Evolutionary conservation across 2,113 vertebrate genomes (phyloP).

Genomic region (Ptilonorhynchus violaceus): DNA sequence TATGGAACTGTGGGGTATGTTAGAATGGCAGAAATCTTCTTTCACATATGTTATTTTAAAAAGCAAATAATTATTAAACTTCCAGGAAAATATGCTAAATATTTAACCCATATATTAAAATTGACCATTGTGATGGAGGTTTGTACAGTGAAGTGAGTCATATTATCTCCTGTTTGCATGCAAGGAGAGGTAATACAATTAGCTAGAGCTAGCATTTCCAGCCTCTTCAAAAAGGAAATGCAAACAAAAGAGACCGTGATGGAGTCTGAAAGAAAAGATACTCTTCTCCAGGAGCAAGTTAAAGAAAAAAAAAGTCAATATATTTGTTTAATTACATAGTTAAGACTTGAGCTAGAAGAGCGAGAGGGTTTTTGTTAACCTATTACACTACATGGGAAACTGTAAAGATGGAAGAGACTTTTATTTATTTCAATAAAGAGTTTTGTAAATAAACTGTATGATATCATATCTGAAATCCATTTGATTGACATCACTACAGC

Average conservation of each 20-base stretch:
- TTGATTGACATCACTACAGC: background rate
- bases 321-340: background rate
- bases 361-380: background rate
- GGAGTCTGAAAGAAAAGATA: background rate
- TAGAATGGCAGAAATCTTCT: background rate
- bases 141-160: background rate
- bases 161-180: background rate
- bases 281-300: background rate
- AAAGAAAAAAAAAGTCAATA: background rate
- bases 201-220: background rate
- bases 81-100: background rate
- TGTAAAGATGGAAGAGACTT: background rate
- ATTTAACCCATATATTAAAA: background rate
- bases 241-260: background rate
- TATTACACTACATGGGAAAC: background rate
- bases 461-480: background rate
- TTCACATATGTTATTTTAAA: background rate
- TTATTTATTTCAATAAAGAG: background rate
- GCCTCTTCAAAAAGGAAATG: background rate
- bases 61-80: background rate
- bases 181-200: background rate
- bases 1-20: background rate
- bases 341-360: background rate
- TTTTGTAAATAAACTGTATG: background rate
- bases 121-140: background rate